Base-by-base conservation (phyloP, 2,113 vertebrate genomes). In the Corythaixoides concolor region DNA sequence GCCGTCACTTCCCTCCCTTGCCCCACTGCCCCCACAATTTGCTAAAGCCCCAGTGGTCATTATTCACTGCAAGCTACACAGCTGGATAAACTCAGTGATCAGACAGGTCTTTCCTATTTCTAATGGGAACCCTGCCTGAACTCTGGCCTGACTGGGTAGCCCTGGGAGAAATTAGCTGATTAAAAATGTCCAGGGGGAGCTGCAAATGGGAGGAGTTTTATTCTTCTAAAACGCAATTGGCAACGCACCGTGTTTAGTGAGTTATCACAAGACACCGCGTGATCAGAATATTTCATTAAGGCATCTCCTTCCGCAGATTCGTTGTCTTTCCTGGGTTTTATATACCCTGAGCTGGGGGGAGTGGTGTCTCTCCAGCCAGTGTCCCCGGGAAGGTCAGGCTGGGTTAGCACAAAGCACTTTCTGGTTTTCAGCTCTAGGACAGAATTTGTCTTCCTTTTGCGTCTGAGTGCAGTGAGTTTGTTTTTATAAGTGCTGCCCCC, bases 51-150 rank as follows among this genome's bases (percentile, higher is more conserved):
- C 85, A 56, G 59, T 49, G 88, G 93, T 95, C 88, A 95, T 96
- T 96, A 90, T 16, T 96, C 95, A 97, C 90, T 86, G 79, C 41
- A 90, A 96, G 82, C 39, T 82, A 39, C 32, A 14, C 96, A 97
- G 93, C 96, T 97, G 93, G 93, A 97, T 70, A 96, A 96, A 96
- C 93, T 95, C 90, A 86, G n/a, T 47, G 92, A 74, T 91, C 90
- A 93, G 88, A 90, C 95, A 94, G 93, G 72, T 86, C 60, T 39
- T 96, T 95, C 79, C 88, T 85, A 92, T 88, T 93, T 84, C 93
- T 96, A 94, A 77, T 85, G 93, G 92, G 90, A 95, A 83, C 92
- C 89, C 75, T 75, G 37, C 58, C 67, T 96, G 92, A 96, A 92
- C 92, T 92, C 72, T 73, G 88, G 78, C 88, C 85, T 92, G 82